phyloP scores from a whole-genome alignment of 2,888 invertebrate genomes.

The Idaea dimidiata region DNA sequence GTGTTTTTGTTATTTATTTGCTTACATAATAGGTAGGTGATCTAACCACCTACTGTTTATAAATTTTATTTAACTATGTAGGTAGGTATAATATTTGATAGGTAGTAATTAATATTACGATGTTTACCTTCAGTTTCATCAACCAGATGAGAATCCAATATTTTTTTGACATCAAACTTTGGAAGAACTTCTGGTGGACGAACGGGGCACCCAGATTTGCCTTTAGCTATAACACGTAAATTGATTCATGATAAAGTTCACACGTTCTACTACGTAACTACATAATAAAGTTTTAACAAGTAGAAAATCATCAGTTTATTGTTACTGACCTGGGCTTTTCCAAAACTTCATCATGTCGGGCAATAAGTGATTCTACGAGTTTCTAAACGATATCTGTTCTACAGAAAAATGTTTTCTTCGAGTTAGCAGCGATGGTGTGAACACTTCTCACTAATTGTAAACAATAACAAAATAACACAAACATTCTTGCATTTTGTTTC shows the following conservation, averaged over 20 bases:
- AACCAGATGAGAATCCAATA: slow-evolving; percentile 48
- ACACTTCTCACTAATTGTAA: slow-evolving; percentile 9
- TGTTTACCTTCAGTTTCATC: slow-evolving; percentile 55
- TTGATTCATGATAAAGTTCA: not conserved
- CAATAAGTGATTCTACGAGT: slow-evolving; percentile 13
- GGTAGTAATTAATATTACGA: not conserved
- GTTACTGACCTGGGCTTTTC: slow-evolving; percentile 84
- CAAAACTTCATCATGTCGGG: slow-evolving; percentile 87
- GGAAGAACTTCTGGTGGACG: slow-evolving; percentile 65
- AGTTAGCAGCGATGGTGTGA: not conserved
- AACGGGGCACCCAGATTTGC: slow-evolving; percentile 74
- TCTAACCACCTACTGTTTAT: too few species aligned
- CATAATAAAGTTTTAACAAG: not conserved
- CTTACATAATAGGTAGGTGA: too few species aligned
- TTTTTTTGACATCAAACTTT: slow-evolving; percentile 39
- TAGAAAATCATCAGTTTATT: not conserved
- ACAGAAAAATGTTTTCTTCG: not conserved
- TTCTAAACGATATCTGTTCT: not conserved
- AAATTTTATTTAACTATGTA: not conserved
- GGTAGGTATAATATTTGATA: too few species aligned
- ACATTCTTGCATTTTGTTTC: slow-evolving; percentile 7
- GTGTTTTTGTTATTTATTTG: too few species aligned
- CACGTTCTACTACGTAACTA: not conserved
- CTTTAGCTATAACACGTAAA: slow-evolving; percentile 62
- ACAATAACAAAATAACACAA: slow-evolving; percentile 14